Percentiles rank a stretch among this genome's conserved stretches.
These are phyloP conservation scores for Meiosimyza platycephala DNA, from an alignment of 2,888 invertebrate species.

Conservation along the genomic window DNA sequence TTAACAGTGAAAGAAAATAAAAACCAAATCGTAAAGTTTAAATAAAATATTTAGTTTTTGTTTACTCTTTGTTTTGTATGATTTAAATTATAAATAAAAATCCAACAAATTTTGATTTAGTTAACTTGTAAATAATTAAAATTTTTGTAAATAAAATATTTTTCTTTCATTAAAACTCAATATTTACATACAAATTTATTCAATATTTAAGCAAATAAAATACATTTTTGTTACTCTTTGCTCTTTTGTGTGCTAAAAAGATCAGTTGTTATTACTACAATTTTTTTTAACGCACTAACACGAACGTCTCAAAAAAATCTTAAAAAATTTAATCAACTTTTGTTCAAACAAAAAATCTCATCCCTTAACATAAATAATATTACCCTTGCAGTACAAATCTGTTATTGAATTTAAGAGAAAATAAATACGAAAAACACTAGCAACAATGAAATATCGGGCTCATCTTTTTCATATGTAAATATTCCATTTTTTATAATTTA, in stretches of 20 bases:
- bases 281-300: constrained; percentile 41
- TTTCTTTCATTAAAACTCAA: constrained; percentile 34
- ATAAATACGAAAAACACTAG: too few species aligned
- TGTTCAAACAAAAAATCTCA: too few species aligned
- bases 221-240: constrained; percentile 55
- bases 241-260: constrained; percentile 45
- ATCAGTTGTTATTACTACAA: constrained; percentile 43
- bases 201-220: constrained; percentile 55
- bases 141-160: constrained; percentile 59
- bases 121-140: constrained; percentile 65
- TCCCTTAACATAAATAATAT: too few species aligned
- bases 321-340: too few species aligned
- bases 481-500: constrained; percentile 47
- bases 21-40: constrained; percentile 25
- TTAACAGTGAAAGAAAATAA: constrained; percentile 33
- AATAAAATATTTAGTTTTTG: constrained; percentile 32
- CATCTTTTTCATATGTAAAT: constrained; percentile 47
- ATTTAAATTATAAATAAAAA: constrained; percentile 30
- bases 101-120: constrained; percentile 37
- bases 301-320: too few species aligned
- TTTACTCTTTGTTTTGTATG: constrained; percentile 36
- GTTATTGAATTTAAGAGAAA: background rate
- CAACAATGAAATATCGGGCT: constrained; percentile 8
- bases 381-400: background rate
- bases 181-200: constrained; percentile 36